phyloP scores from a whole-genome alignment of 1,140 invertebrate genomes.

The Acyrthosiphon pisum region DNA sequence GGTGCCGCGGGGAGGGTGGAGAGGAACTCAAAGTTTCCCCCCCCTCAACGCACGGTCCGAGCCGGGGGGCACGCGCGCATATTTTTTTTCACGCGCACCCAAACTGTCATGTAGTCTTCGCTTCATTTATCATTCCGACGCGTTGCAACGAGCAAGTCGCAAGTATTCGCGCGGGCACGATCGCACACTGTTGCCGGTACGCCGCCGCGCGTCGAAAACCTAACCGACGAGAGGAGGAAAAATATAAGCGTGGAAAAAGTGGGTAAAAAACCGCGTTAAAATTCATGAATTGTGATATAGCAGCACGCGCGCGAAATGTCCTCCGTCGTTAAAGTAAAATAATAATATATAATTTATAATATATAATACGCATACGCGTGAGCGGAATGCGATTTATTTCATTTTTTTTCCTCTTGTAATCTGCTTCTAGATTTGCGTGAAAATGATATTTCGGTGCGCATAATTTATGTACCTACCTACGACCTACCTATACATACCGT shows the following conservation, averaged over 20 bases:
- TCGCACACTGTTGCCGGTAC: background rate
- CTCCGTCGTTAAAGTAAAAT: constrained; percentile 16
- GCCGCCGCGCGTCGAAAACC: background rate
- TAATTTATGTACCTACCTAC: background rate
- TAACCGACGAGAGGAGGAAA: background rate
- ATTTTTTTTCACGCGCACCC: background rate
- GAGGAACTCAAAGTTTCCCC: background rate
- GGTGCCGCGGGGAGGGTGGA: too few relatives aligned
- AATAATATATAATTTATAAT: background rate
- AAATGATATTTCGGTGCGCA: background rate
- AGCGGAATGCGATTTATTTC: background rate
- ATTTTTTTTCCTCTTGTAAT: background rate
- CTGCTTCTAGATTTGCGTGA: background rate
- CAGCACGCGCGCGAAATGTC: background rate
- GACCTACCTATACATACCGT: background rate
- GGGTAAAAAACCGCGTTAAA: background rate
- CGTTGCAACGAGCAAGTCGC: background rate
- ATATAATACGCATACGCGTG: background rate
- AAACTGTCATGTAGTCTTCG: background rate
- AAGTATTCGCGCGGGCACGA: background rate
- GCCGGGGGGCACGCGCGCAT: background rate
- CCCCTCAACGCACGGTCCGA: background rate
- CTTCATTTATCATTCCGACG: background rate
- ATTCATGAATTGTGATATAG: constrained; percentile 3
- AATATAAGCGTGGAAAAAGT: background rate